Conservation (phyloP, 2,113 vertebrate species). For the Leptobrachium ailaonicum region DNA sequence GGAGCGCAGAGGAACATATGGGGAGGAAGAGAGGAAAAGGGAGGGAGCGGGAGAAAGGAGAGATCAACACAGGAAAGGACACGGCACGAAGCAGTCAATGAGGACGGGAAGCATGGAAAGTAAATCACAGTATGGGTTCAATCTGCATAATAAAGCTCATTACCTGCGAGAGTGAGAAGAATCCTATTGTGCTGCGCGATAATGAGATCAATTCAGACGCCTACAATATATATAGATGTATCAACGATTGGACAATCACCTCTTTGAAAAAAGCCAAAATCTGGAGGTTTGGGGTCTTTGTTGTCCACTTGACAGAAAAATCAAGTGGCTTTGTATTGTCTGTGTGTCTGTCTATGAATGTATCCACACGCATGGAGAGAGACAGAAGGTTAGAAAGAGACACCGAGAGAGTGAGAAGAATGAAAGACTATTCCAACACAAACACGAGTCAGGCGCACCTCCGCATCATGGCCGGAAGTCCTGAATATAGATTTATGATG, state of each 20-base stretch:
- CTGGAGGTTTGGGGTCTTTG: no score
- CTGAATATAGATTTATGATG: background rate
- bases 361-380: background rate
- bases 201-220: background rate
- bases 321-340: no score
- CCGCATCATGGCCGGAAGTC: background rate
- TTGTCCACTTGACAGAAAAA: no score
- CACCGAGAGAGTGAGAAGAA: background rate
- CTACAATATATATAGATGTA: background rate
- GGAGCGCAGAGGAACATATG: background rate
- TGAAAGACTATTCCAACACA: background rate
- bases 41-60: no score
- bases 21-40: background rate
- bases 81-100: background rate
- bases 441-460: no score
- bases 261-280: no score
- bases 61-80: background rate
- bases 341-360: no score
- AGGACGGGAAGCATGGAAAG: background rate
- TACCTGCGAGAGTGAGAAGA: background rate
- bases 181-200: background rate
- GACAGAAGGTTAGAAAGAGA: background rate
- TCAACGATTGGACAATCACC: no score
- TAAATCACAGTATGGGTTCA: slow-evolving; percentile 1
- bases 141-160: slow-evolving; percentile 3